Base-by-base conservation (phyloP, 1,140 invertebrate species). In the Psix sp. region DNA sequence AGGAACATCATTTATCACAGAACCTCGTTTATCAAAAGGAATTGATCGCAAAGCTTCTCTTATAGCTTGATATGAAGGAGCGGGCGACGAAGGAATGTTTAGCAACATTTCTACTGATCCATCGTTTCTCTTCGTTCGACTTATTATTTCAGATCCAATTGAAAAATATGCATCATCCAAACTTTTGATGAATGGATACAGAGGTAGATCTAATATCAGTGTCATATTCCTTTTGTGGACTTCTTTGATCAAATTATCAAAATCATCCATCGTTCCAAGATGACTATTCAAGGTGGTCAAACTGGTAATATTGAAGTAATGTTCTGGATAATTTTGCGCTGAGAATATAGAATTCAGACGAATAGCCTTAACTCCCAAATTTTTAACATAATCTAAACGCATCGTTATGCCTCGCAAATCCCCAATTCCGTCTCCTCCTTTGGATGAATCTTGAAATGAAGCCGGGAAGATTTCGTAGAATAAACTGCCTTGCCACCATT, bases 381-480 rank as follows among this genome's bases (percentile, higher is more conserved):
- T 82, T 66, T 90, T 83, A 0, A 95, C 81, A 72, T 95, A 94
- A 59, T 93, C 90, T 5, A 93, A 80, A 70, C 91, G 89, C 42
- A 89, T 88, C 1, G 87, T 86, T 20, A 95, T 87, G 0, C 93
- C 94, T 68, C 88, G 89, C 0, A 95, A 81, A 82, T 95, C 93
- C 17, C 93, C 93, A 67, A 91, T 89, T 2, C 92, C 93, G 82
- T 94, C 91, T 65, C 91, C 90, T 26, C 82, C 81, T 42, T 83
- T 84, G 76, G 92, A 90, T 0, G 91, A 91, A 77, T 95, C 94
- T 80, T 93, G 90, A 79, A 94, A 95, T 35, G 93, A 94, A 0
- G 92, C 92, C 1, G 93, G 93, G 76, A 94, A 94, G 48, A 96
- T 91, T 86, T 95, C 93, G 79, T 95, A 95, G 76, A 95, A 92